These are phyloP conservation scores for Peribatodes rhomboidaria DNA, from an alignment of 2,888 invertebrate species.

Conservation along the genomic window DNA sequence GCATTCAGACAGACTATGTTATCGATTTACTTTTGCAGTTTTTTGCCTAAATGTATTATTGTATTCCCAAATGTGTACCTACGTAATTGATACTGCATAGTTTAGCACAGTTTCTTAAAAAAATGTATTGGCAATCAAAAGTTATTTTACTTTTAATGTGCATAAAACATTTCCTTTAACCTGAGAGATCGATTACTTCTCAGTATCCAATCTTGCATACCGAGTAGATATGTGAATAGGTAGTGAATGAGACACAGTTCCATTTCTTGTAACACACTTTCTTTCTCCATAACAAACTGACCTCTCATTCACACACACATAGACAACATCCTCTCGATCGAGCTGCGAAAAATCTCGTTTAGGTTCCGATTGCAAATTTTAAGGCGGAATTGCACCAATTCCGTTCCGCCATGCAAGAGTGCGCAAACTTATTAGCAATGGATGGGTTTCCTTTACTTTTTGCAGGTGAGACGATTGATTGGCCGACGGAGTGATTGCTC, in stretches of 20 bases:
- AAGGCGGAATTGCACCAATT: constrained; percentile 70
- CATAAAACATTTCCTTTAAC: no score
- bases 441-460: constrained; percentile 76
- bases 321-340: constrained; percentile 36
- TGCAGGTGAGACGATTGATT: constrained; percentile 79
- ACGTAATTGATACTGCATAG: no score
- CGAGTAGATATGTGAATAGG: no score
- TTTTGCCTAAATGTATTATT: no score
- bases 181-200: no score
- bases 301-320: constrained; percentile 28
- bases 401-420: constrained; percentile 80
- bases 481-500: constrained; percentile 59
- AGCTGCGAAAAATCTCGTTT: constrained; percentile 57
- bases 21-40: no score
- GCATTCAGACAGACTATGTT: no score
- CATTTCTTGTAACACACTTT: constrained; percentile 6
- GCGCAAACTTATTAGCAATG: constrained; percentile 81
- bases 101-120: no score
- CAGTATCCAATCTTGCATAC: no score
- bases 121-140: no score
- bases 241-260: background rate
- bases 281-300: background rate
- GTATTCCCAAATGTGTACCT: no score
- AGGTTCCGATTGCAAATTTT: constrained; percentile 72
- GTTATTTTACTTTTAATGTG: no score